Evolutionary conservation across 1,140 invertebrate genomes (phyloP).

Genomic region (Sitobion miscanthi): DNA sequence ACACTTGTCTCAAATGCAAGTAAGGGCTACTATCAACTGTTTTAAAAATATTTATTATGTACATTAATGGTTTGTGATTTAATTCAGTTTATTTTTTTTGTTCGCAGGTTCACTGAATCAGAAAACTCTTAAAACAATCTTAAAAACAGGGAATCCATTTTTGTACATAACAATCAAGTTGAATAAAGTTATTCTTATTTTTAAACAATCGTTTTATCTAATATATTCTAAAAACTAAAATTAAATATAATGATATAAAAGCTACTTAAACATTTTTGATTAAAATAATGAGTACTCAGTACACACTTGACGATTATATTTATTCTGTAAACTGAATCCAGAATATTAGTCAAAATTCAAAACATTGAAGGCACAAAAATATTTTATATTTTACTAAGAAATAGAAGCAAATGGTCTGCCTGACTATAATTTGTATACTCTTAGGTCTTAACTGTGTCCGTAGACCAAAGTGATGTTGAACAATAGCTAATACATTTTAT

Average conservation of each 20-base stretch:
- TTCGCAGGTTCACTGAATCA: constrained; percentile 21
- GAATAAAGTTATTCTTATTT: neutral
- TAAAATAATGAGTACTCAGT: no score
- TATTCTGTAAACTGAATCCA: no score
- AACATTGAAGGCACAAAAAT: no score
- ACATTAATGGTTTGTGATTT: neutral
- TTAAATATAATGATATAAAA: neutral
- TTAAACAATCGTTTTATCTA: neutral
- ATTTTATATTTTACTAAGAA: no score
- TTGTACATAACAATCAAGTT: neutral
- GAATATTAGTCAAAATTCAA: no score
- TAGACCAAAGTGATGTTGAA: no score
- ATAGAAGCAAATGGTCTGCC: no score
- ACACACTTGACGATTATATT: no score
- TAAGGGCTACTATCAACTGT: constrained; percentile 63
- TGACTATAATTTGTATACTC: no score
- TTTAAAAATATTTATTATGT: neutral
- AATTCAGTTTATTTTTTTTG: neutral
- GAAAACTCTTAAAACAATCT: constrained; percentile 42
- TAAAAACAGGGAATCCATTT: neutral
- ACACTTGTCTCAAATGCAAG: constrained; percentile 94
- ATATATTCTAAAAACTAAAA: neutral
- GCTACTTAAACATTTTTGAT: neutral
- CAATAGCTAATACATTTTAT: no score
- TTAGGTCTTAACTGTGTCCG: no score